phyloP scores from a whole-genome alignment of 2,113 vertebrate genomes.

The Seriola rivoliana region DNA sequence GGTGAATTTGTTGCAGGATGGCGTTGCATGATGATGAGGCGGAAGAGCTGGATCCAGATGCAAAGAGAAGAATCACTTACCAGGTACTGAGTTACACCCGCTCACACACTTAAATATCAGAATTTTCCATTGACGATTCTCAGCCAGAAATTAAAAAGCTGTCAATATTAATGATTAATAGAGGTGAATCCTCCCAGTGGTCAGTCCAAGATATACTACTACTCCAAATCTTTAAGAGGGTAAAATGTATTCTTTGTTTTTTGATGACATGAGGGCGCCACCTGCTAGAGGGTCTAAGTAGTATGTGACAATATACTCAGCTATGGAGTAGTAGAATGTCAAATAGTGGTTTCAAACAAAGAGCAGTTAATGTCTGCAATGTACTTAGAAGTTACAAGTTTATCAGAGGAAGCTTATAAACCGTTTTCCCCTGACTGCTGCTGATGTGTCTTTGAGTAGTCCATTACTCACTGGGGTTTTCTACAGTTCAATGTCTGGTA shows the following conservation, averaged over 20 bases:
- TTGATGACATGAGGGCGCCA: neutral
- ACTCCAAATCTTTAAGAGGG: neutral
- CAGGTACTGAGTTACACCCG: constrained; percentile 76
- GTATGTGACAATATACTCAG: neutral
- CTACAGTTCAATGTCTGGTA: neutral
- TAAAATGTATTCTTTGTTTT: neutral
- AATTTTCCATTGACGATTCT: neutral
- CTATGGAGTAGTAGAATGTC: neutral
- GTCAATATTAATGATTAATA: no score
- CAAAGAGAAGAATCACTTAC: constrained; percentile 88
- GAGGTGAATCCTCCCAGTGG: neutral
- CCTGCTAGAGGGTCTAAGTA: neutral
- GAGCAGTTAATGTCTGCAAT: no score
- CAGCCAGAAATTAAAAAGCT: no score
- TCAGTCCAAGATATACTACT: neutral
- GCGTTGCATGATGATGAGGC: constrained; percentile 49
- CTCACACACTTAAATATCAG: neutral
- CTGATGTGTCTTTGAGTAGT: neutral
- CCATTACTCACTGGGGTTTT: neutral
- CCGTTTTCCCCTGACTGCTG: no score
- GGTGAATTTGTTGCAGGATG: constrained; percentile 58
- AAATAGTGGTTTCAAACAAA: neutral
- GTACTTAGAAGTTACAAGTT: no score
- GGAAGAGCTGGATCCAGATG: constrained; percentile 70
- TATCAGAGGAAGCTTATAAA: neutral